Percentiles rank a stretch among this genome's conserved stretches.
Evolutionary conservation across 2,113 vertebrate genomes (phyloP).

Genomic region (Theropithecus gelada): DNA sequence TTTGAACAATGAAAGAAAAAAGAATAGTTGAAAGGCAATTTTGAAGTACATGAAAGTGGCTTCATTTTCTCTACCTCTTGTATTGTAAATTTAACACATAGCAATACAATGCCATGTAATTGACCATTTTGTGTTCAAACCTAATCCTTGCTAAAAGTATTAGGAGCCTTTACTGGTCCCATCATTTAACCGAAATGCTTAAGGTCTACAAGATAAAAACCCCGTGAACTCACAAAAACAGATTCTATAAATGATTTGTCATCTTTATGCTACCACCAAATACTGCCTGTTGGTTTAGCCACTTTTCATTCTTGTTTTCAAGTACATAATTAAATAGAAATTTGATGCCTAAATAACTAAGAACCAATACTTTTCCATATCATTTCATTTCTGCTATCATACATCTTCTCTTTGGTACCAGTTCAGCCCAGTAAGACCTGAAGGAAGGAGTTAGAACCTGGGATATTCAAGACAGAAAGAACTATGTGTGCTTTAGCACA

Average conservation of each 20-base stretch:
- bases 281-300: not conserved
- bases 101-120: not conserved
- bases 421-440: not conserved
- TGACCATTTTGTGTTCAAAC: not conserved
- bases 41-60: not conserved
- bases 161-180: not conserved
- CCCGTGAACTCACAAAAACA: not conserved
- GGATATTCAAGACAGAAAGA: not conserved
- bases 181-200: not conserved
- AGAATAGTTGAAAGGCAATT: not conserved
- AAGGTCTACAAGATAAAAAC: not conserved
- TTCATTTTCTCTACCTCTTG: not conserved
- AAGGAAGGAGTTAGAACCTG: not conserved
- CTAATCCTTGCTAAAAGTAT: not conserved
- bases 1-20: not conserved
- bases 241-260: not conserved
- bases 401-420: not conserved
- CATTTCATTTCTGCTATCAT: not conserved
- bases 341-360: not conserved
- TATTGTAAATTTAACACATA: not conserved
- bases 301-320: slow-evolving; percentile 4
- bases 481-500: not conserved
- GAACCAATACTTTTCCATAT: not conserved
- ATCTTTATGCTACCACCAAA: not conserved
- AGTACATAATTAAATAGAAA: not conserved